Base-by-base conservation (phyloP, 2,888 invertebrate genomes). In the Clepsis dumicolana region DNA sequence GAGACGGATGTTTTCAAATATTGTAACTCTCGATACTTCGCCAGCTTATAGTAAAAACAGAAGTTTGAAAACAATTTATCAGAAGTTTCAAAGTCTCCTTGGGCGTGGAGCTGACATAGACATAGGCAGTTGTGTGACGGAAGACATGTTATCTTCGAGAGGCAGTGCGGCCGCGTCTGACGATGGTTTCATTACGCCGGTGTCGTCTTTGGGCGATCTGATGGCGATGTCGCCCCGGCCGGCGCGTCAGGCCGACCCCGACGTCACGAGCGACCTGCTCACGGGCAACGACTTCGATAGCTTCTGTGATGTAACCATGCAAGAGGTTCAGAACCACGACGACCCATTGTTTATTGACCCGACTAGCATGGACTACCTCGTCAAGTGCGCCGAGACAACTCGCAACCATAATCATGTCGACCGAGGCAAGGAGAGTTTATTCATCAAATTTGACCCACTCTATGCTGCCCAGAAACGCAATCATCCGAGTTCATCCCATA, bases 381-480 rank as follows among this genome's bases (percentile, higher is more conserved):
- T 94, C 41, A 90, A 90, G 71, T 94, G 93, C 74, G 85, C 91
- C 4, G 86, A 91, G 78, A 86, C 93, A 4, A 85, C 88, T 76
- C 79, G 84, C 21, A 84, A 88, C 66, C 80, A 83, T 38, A 88
- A 77, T 60, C 75, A 80, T 35, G 79, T 90, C 70, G 92, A 92
- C 76, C 82, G 88, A 67, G 83, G 90, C 70, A 94, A 95, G 70
- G 95, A 96, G 80, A 96, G 96, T 64, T 89, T 96, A 56, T 96
- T 95, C 86, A 94, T 96, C 10, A 96, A 94, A 75, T 95, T 95
- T 76, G 95, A 95, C 79, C 95, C 95, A 2, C 77, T 95, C 27
- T 92, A 91, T 78, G 86, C 92, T 8, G 80, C 80, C 53, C 80
- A 83, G 54, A 83, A 81, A 65, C 72, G 79, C 27, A 80, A 81